phyloP scores from a whole-genome alignment of 2,113 vertebrate species.

The Rutilus rutilus region DNA sequence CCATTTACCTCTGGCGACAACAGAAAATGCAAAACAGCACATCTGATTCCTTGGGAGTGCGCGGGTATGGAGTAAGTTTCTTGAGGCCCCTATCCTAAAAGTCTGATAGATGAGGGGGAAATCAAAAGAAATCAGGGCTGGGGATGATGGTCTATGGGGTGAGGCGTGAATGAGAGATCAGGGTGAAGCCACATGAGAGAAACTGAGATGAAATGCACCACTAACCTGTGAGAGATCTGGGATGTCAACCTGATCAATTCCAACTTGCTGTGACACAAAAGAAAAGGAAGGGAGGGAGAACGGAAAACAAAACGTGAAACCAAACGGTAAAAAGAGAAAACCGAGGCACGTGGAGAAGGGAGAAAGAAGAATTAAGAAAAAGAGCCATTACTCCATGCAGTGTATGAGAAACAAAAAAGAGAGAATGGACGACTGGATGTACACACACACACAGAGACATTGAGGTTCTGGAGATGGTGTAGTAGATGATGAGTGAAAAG shows the following conservation, averaged over 20 bases:
- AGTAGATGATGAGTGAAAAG: conserved; percentile 49
- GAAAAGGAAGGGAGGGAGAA: conserved; percentile 59
- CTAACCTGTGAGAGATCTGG: conserved; percentile 87
- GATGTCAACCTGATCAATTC: conserved; percentile 85
- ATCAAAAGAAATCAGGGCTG: conserved; percentile 47
- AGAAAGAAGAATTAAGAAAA: conserved; percentile 62
- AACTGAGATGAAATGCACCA: conserved; percentile 69
- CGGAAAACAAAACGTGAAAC: conserved; percentile 57
- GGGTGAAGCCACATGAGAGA: conserved; percentile 62
- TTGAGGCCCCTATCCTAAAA: conserved; percentile 62
- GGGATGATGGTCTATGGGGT: conserved; percentile 58
- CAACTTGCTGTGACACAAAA: conserved; percentile 84
- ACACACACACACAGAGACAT: conserved; percentile 51
- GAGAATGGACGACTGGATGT: conserved; percentile 54
- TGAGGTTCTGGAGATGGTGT: conserved; percentile 45
- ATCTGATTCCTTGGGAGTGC: conserved; percentile 59
- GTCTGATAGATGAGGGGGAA: conserved; percentile 53
- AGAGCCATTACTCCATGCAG: conserved; percentile 66
- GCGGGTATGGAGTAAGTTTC: conserved; percentile 58
- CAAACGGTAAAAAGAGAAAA: conserved; percentile 56
- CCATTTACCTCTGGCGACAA: conserved; percentile 62
- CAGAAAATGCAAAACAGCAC: conserved; percentile 63
- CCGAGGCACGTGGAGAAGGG: conserved; percentile 54
- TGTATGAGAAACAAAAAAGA: conserved; percentile 57
- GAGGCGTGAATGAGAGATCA: conserved; percentile 59